Percentiles rank a stretch among this genome's conserved stretches.
Evolutionary conservation across 1,140 invertebrate genomes (phyloP).

Genomic region (Drosophila nikananu): DNA sequence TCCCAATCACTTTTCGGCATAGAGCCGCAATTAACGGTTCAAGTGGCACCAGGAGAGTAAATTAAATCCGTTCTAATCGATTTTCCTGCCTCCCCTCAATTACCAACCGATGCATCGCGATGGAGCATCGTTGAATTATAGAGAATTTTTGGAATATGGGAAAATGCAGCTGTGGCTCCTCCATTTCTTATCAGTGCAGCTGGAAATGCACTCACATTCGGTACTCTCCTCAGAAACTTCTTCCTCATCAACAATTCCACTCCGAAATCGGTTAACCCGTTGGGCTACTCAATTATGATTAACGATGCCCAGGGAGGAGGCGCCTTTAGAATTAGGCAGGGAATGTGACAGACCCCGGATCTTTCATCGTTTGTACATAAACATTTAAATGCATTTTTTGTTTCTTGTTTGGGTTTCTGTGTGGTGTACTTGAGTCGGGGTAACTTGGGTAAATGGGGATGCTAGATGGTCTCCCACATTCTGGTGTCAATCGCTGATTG

Average conservation of each 20-base stretch:
- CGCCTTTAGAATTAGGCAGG: slow-evolving; percentile 63
- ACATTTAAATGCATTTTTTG: slow-evolving; percentile 49
- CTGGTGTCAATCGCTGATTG: slow-evolving; percentile 76
- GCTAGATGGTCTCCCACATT: slow-evolving; percentile 53
- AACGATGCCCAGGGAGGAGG: slow-evolving; percentile 51
- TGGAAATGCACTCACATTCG: slow-evolving; percentile 26
- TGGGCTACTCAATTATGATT: slow-evolving; percentile 72
- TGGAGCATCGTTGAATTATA: slow-evolving; percentile 32
- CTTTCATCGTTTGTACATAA: slow-evolving; percentile 61
- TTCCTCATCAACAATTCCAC: slow-evolving; percentile 15
- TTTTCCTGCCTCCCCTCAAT: neutral
- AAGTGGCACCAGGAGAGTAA: slow-evolving; percentile 70
- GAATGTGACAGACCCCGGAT: slow-evolving; percentile 46
- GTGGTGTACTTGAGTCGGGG: slow-evolving; percentile 24
- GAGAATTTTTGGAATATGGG: slow-evolving; percentile 7
- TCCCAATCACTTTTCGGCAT: neutral
- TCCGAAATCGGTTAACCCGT: slow-evolving; percentile 51
- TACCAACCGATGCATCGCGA: slow-evolving; percentile 8
- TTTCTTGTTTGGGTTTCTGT: slow-evolving; percentile 28
- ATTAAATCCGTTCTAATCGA: slow-evolving; percentile 52
- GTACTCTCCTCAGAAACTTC: neutral
- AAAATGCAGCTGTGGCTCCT: slow-evolving; percentile 26
- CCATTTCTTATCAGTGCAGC: slow-evolving; percentile 22
- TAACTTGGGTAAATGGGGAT: slow-evolving; percentile 18
- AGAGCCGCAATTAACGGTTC: slow-evolving; percentile 65